Base-by-base conservation (phyloP, 2,113 vertebrate species). In the Heterocephalus glaber region DNA sequence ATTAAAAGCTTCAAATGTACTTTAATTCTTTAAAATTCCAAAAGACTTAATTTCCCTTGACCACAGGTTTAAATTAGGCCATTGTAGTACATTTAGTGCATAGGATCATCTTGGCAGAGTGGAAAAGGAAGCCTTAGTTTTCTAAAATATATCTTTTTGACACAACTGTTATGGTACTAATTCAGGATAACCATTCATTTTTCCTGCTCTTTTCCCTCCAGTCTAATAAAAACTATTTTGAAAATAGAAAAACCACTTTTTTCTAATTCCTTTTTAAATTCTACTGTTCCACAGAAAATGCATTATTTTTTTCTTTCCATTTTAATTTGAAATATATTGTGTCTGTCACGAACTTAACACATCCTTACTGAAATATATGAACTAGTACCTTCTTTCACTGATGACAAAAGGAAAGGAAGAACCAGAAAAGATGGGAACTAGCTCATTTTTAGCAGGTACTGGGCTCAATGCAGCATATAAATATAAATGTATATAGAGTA, bases 291-390 rank as follows among this genome's bases (percentile, higher is more conserved):
- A 54, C 2, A 76, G 76, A 76, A 83, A 68, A 83, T 83, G 10
- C 26, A 65, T 54, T 80, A 41, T 8, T 38, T 79, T 70, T 74
- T 85, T 61, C 22, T 60, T 66, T 87, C 24, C 54, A 20, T 28
- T 86, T 81, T 94, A 74, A 80, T 54, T 33, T 68, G 22, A 77
- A 91, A 90, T 52, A 52, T 82, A 52, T 44, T 65, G 92, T 52
- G 5, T 60, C 35, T 79, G 22, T 84, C 44, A 92, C 70, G 44
- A 88, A 38, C 9, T 7, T 24, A 33, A n/a, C 26, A 76, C 22
- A 47, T 14, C 11, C 68, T 77, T n/a, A 33, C 7, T 52, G 9
- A 87, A 83, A 83, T 88, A 20, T 24, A 61, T 54, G 9, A 79
- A 47, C 44, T 44, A 70, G 12, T 38, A 61, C 8, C 8, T 87